Base-by-base conservation (phyloP, 2,888 invertebrate genomes). In the Steromphala cineraria region DNA sequence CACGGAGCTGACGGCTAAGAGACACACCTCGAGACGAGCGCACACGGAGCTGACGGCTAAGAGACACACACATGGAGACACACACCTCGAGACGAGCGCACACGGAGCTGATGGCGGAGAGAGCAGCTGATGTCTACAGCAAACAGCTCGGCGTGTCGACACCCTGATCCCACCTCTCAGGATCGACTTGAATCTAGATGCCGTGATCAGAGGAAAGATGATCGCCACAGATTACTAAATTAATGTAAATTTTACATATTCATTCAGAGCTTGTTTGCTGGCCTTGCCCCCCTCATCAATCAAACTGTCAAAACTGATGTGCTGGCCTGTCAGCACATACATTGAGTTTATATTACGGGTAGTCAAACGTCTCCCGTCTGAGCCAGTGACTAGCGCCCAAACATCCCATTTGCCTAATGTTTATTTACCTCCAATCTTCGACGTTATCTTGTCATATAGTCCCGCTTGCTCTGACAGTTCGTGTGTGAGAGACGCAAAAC, bases 361-460 rank as follows among this genome's bases (percentile, higher is more conserved):
- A 40, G 31, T 36, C 40, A 71, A 71, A 71, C 71, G 71, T 71
- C 71, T 40, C 19, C 17, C 36, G 15, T 19, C 71, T 28, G 8
- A 71, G 71, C 36, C 71, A 71, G 31, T 40, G 19, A 40, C 71
- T 40, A 36, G 40, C 19, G 17, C 24, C 71, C 36, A 71, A 71
- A 71, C 71, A 71, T 71, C 71, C 71, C 36, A 71, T 71, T 71
- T 71, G 71, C 71, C 71, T 71, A 71, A 71, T 71, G 71, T 71
- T 40, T 71, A 71, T 71, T 71, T 71, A 71, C 71, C 40, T 19
- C 36, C 40, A 40, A 36, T 28, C 71, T 71, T 2, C 15, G 71
- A 36, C 31, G 28, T 40, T 71, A 40, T 71, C 71, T 31, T 71
- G 71, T 71, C 71, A 36, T 36, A 36, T 7, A 17, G 36, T 3